phyloP scores from a whole-genome alignment of 2,888 invertebrate genomes.

The Agonopterix heracliana region DNA sequence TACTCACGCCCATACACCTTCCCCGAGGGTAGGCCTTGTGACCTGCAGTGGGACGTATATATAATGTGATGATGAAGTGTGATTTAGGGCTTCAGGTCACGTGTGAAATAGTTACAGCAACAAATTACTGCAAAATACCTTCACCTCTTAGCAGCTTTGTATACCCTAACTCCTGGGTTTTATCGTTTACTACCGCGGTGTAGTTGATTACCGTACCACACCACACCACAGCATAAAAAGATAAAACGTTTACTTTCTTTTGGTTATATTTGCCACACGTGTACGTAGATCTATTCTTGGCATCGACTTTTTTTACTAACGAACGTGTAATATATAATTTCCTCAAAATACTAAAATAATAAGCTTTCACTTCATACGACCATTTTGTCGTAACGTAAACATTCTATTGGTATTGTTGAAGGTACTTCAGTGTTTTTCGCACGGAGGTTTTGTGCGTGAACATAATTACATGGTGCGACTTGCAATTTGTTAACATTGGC shows the following conservation, averaged over 20 bases:
- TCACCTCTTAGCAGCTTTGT: no score
- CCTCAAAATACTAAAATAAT: conserved; percentile 14
- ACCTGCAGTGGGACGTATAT: no score
- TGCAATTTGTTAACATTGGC: conserved; percentile 1
- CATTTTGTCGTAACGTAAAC: conserved; percentile 20
- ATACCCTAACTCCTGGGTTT: no score
- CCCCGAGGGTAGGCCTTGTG: no score
- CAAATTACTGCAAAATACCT: no score
- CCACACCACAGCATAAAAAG: background rate
- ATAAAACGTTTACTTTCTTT: no score
- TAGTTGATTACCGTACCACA: background rate
- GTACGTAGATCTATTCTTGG: background rate
- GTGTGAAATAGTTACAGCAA: no score
- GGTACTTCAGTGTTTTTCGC: conserved; percentile 6
- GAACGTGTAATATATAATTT: background rate
- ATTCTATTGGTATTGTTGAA: conserved; percentile 10
- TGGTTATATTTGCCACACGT: no score
- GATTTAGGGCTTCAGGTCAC: no score
- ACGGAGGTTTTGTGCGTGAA: conserved; percentile 13
- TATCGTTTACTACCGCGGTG: no score
- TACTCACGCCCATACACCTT: no score
- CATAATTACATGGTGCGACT: conserved; percentile 9
- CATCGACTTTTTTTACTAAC: background rate
- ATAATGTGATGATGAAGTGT: no score
- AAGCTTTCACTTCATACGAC: conserved; percentile 23